Evolutionary conservation across 2,113 vertebrate genomes (phyloP).

Genomic region (Labrus mixtus): DNA sequence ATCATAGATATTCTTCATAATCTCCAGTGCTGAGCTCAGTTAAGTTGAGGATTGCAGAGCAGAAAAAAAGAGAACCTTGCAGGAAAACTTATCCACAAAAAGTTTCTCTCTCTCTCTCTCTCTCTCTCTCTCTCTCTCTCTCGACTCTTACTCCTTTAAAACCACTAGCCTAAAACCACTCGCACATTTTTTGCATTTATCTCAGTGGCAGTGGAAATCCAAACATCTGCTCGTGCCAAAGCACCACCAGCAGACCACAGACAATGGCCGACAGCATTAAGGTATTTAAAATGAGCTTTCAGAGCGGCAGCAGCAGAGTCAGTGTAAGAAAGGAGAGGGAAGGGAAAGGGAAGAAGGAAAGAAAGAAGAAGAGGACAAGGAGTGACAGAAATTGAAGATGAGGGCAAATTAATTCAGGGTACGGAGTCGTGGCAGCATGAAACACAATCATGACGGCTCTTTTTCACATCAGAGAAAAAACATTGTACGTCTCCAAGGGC

Average conservation of each 20-base stretch:
- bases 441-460: constrained; percentile 69
- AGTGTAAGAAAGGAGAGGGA: background rate
- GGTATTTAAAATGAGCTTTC: constrained; percentile 48
- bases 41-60: constrained; percentile 35
- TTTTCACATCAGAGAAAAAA: constrained; percentile 59
- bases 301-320: background rate
- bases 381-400: constrained; percentile 11
- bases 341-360: background rate
- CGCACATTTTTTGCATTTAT: constrained; percentile 54
- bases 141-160: constrained; percentile 20
- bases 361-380: background rate
- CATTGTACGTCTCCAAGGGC: constrained; percentile 41
- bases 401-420: constrained; percentile 57
- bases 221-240: constrained; percentile 56
- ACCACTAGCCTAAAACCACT: constrained; percentile 22
- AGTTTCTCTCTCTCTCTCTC: constrained; percentile 14
- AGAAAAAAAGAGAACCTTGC: constrained; percentile 11
- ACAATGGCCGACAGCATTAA: constrained; percentile 43
- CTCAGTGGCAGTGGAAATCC: constrained; percentile 41
- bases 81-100: constrained; percentile 39
- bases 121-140: background rate
- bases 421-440: constrained; percentile 31
- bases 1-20: constrained; percentile 65
- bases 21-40: constrained; percentile 68
- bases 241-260: constrained; percentile 41